Evolutionary conservation across 2,797 vertebrate species (phyloP), one percentile per base, ranked within the genome.

Genomic region (Champsocephalus gunnari): DNA sequence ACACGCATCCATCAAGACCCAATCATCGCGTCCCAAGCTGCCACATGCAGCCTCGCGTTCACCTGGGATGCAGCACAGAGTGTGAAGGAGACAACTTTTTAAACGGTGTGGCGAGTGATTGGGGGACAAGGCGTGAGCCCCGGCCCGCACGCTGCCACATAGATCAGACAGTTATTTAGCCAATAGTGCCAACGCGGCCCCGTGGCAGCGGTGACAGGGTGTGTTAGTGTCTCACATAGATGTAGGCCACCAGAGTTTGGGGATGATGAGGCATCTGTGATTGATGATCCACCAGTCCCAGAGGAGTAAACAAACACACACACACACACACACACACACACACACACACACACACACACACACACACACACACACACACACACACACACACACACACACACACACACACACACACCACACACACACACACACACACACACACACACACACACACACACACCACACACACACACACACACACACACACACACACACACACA

Each of bases 251-350:
- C 21, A 43, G 88, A 87, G 92, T 93, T 89, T 84, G 84, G 89
- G 93, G 93, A 94, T 92, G 92, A 95, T 92, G 90, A 95, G 92
- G 93, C 90, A 93, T 93, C 84, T 91, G 79, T 96, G 95, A 96
- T 96, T 95, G 93, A 96, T 95, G 93, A 95, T 95, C 93, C 89
- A 90, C 83, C 85, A 82, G 81, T 91, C 92, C 85, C 84, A 74
- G 53, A 87, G 89, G 88, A 90, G 60, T 50, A 61, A 50, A 77
- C 64, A 44, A 5, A 64, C 49, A 59, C 45, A 58, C 48, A 66
- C 59, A 71, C 66, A 62, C 72, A 49, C 24, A 81, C 65, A 77
- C 32, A 66, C 65, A 60, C 43, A 78, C 0, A 13, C 14, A 32
- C 16, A 53, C 21, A 71, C 66, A 61, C 72, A 41, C 24, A 81